Evolutionary conservation across 2,797 vertebrate genomes (phyloP).

Genomic region (Eupleurogrammus muticus): DNA sequence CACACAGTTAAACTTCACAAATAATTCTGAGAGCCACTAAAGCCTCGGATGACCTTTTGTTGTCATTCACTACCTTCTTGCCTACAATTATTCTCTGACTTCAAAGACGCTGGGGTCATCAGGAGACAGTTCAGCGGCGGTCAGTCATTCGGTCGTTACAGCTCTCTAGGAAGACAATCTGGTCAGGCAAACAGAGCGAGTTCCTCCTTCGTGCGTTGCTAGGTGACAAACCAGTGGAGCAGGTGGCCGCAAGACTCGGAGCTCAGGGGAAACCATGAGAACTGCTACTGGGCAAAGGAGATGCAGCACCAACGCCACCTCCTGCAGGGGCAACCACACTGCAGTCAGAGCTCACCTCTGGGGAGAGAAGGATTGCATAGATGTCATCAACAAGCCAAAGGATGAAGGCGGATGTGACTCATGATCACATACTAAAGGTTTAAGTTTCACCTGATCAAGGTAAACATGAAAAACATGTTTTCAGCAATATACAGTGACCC

Average conservation of each 20-base stretch:
- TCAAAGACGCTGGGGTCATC: constrained; percentile 36
- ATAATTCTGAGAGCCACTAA: constrained; percentile 10
- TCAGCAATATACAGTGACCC: neutral
- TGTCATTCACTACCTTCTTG: constrained; percentile 1
- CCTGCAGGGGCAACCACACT: constrained; percentile 84
- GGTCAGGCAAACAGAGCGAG: constrained; percentile 37
- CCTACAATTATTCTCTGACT: neutral
- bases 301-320: constrained; percentile 82
- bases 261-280: constrained; percentile 35
- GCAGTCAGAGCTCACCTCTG: constrained; percentile 87
- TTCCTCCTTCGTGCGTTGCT: constrained; percentile 61
- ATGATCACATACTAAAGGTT: neutral
- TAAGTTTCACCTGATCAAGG: neutral
- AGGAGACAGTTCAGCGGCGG: constrained; percentile 23
- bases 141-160: constrained; percentile 37
- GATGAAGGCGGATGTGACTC: constrained; percentile 12
- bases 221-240: constrained; percentile 48
- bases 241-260: constrained; percentile 40
- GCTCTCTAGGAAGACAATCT: constrained; percentile 46
- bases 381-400: constrained; percentile 4
- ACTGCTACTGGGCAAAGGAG: constrained; percentile 55
- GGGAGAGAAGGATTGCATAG: constrained; percentile 59
- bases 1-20: constrained; percentile 15
- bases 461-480: neutral
- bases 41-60: neutral